Evolutionary conservation across 2,888 invertebrate species (phyloP).

Genomic region (Allolobophora icterica): DNA sequence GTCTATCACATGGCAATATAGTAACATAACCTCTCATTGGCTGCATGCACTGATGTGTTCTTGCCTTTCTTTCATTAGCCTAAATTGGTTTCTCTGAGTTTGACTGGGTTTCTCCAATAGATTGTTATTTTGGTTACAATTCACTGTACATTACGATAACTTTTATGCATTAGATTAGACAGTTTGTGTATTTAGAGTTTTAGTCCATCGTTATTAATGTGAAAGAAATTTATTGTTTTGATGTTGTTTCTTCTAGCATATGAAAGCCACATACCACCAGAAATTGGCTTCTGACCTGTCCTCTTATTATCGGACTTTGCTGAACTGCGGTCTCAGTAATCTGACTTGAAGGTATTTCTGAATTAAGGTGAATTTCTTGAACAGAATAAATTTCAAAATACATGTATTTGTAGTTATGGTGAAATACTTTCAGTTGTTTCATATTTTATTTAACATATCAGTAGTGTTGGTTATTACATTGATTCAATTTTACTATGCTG

Average conservation of each 20-base stretch:
- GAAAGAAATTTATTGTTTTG: background rate
- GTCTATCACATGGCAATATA: too few species aligned
- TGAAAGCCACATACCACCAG: background rate
- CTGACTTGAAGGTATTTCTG: background rate
- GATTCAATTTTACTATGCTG: too few species aligned
- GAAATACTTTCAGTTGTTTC: background rate
- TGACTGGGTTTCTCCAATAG: too few species aligned
- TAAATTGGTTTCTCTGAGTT: too few species aligned
- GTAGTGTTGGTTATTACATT: too few species aligned
- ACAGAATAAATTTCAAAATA: background rate
- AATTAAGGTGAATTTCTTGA: background rate
- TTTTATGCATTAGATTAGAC: background rate
- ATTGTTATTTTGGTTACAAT: too few species aligned
- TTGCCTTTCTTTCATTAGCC: too few species aligned
- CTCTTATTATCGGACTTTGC: background rate
- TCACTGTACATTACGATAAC: background rate
- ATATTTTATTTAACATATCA: background rate
- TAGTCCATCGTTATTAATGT: background rate
- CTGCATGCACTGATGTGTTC: too few species aligned
- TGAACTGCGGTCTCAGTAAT: background rate
- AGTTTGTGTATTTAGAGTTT: background rate
- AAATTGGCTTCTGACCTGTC: constrained; percentile 19
- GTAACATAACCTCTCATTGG: too few species aligned
- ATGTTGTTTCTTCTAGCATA: background rate
- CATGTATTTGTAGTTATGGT: background rate